These are phyloP conservation scores for Scolopax bukidnonensis DNA, from an alignment of 2,797 vertebrate species.

Conservation along the genomic window DNA sequence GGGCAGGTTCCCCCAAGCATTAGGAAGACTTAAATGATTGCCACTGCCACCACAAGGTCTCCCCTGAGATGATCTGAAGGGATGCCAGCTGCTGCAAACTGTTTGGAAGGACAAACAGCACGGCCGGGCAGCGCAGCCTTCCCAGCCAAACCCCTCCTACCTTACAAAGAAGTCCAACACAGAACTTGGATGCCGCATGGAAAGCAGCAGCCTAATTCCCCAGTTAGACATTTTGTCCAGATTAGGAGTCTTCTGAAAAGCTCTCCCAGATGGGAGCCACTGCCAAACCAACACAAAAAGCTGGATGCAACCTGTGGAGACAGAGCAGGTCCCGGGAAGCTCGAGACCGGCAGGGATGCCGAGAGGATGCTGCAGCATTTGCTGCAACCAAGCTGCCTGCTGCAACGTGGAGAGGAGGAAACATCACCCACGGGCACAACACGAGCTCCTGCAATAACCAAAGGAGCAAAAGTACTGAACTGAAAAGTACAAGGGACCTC, in stretches of 20 bases:
- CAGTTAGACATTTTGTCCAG: background rate
- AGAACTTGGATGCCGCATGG: background rate
- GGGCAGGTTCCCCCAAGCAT: background rate
- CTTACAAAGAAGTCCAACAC: background rate
- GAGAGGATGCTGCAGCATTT: background rate
- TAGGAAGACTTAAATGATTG: background rate
- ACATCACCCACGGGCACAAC: background rate
- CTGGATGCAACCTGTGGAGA: background rate
- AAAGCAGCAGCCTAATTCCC: background rate
- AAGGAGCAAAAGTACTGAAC: background rate
- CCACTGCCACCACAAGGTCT: accelerated
- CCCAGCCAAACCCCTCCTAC: background rate
- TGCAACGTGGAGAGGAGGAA: background rate
- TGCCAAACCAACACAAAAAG: constrained; percentile 14
- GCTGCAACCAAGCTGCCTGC: background rate
- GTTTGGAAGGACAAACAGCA: background rate
- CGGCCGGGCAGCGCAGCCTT: background rate
- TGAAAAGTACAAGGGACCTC: background rate
- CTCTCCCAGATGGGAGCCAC: background rate
- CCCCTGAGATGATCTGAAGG: background rate
- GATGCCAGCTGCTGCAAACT: background rate
- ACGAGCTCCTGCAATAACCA: background rate
- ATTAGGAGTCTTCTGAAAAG: background rate
- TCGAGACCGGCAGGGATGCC: background rate
- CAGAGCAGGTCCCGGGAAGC: background rate